A percentile compares a stretch with the other conserved stretches of the same genome.
phyloP scores from a whole-genome alignment of 2,797 vertebrate species.

The Pseudochromis fuscus region DNA sequence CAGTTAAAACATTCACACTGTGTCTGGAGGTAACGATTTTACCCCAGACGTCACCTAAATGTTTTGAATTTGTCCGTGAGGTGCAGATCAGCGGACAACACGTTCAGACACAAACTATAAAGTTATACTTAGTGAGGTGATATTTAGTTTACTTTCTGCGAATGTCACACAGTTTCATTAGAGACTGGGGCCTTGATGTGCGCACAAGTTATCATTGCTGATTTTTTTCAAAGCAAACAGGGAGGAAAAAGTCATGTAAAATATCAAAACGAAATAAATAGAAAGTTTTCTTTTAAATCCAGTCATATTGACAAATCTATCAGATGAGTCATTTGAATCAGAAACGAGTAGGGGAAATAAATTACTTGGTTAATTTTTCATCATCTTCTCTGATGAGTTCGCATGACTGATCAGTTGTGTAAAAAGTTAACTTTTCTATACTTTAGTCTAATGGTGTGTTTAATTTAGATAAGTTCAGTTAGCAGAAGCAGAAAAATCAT shows the following conservation, averaged over 20 bases:
- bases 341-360: conserved; percentile 9
- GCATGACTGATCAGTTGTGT: conserved; percentile 14
- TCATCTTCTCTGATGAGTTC: conserved; percentile 12
- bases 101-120: neutral
- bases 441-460: neutral
- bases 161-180: conserved; percentile 11
- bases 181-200: conserved; percentile 2
- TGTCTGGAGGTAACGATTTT: neutral
- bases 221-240: conserved; percentile 28
- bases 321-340: conserved; percentile 11
- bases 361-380: conserved; percentile 12
- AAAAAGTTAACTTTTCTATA: neutral
- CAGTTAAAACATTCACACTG: neutral
- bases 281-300: conserved; percentile 9
- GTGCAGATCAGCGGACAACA: conserved; percentile 8
- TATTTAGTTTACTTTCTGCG: conserved; percentile 5
- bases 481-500: conserved; percentile 55
- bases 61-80: neutral
- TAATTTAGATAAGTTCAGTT: conserved; percentile 1
- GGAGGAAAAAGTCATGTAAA: neutral
- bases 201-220: neutral
- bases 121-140: conserved; percentile 5
- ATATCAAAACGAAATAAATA: neutral
- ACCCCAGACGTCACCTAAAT: neutral
- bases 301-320: neutral